Evolutionary conservation across 2,888 invertebrate species (phyloP), one percentile per base, ranked within the genome.

Genomic region (Lepas anatifera): DNA sequence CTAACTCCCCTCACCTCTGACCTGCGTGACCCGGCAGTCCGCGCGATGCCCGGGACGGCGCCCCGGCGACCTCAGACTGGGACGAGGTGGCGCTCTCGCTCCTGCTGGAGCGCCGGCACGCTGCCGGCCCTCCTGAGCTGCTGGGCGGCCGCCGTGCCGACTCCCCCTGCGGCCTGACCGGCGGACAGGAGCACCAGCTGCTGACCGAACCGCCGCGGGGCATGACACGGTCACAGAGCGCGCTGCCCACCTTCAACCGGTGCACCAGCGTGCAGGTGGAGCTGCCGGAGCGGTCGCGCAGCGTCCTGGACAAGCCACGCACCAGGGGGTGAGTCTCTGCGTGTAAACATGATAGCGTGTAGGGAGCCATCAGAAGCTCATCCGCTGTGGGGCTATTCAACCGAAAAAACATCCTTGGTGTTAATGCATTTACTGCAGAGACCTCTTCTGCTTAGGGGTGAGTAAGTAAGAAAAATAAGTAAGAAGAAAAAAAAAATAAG

Each of bases 181-280:
- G 18, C 32, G 8, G 18, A 7, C 32, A 29, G 2, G 27, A 16
- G 32, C 10, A 8, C 58, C 18, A 32, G 18, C 18, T 29, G 6
- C 6, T 4, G 18, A 18, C 18, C 58, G 32, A 29, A 16, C 29
- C 32, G 3, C 6, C 18, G 18, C 58, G 58, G 6, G 58, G 58
- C 58, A 29, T 58, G 58, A 29, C 58, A 2, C 58, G 58, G 25
- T 58, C 58, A 6, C 58, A 58, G 58, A 58, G 58, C 58, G 58
- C 58, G 18, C 58, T 58, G 32, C 58, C 58, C 18, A 32, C 58
- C 58, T 58, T 18, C 58, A 11, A 58, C 58, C 27, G 58, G 32
- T 58, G 32, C 18, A 8, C 58, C 58, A 58, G 58, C 32, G 32
- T 32, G 6, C 3, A 7, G 58, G 58, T 18, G 6, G 32, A 58